Conservation (phyloP, 2,113 vertebrate genomes). For the Hippoglossus stenolepis region DNA sequence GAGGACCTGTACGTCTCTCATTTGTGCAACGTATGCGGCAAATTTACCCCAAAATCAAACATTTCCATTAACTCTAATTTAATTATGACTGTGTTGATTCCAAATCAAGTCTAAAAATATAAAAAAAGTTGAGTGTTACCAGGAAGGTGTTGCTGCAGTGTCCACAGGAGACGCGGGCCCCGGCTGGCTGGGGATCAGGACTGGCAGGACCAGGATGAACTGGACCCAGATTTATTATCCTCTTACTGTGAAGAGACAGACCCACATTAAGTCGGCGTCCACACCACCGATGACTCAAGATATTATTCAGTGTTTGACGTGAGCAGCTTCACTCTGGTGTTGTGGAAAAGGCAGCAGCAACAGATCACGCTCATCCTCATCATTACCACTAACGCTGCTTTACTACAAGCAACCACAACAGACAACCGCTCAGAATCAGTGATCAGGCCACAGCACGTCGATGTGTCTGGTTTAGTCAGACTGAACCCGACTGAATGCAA, state of each 20-base stretch:
- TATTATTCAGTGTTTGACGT: slow-evolving; percentile 1
- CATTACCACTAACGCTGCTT: slow-evolving; percentile 19
- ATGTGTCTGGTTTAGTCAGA: slow-evolving; percentile 39
- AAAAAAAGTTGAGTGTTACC: slow-evolving; percentile 55
- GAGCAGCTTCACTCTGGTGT: neutral
- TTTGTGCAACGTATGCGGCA: too few relatives aligned
- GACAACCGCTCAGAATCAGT: slow-evolving; percentile 15
- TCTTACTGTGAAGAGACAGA: slow-evolving; percentile 83
- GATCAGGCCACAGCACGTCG: slow-evolving; percentile 31
- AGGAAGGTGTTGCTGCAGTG: slow-evolving; percentile 95
- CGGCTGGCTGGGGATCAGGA: slow-evolving; percentile 90
- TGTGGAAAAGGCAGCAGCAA: neutral
- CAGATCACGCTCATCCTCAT: slow-evolving; percentile 1
- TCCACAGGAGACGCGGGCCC: slow-evolving; percentile 91
- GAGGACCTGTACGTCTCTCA: too few relatives aligned
- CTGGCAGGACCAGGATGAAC: slow-evolving; percentile 91
- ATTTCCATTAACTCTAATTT: too few relatives aligned
- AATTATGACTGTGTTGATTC: too few relatives aligned
- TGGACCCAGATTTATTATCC: slow-evolving; percentile 93
- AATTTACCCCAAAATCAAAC: too few relatives aligned
- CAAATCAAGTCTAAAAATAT: neutral
- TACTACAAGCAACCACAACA: neutral
- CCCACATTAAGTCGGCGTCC: slow-evolving; percentile 32
- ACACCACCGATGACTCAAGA: neutral
- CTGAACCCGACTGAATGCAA: slow-evolving; percentile 28